These are phyloP conservation scores for Drosophila siamana DNA, from an alignment of 2,888 invertebrate genomes.

Conservation along the genomic window DNA sequence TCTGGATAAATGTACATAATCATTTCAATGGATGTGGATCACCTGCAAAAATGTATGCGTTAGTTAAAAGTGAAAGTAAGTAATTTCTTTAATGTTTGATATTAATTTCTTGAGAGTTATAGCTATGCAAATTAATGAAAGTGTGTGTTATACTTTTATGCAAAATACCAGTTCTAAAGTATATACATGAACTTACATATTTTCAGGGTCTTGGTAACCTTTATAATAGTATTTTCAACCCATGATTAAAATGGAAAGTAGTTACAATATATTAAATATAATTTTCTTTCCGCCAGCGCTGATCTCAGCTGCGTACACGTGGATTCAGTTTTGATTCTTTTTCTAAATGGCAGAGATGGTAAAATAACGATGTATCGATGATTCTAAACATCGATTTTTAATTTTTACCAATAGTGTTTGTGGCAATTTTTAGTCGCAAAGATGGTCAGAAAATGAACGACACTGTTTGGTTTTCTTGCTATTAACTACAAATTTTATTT, in stretches of 20 bases:
- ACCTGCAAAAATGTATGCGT: neutral
- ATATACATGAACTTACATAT: constrained; percentile 1
- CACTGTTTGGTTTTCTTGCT: constrained; percentile 35
- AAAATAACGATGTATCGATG: too few relatives aligned
- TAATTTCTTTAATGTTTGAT: neutral
- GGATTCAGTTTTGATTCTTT: constrained; percentile 4
- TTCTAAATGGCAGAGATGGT: neutral
- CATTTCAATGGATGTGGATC: neutral
- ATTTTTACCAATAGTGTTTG: neutral
- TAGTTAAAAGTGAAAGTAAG: neutral
- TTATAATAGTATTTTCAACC: neutral
- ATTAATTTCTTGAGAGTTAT: neutral
- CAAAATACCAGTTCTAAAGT: too few relatives aligned
- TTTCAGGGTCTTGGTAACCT: neutral
- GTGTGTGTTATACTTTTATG: too few relatives aligned
- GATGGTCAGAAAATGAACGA: constrained; percentile 14
- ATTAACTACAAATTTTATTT: constrained; percentile 46
- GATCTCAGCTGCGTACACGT: constrained; percentile 29
- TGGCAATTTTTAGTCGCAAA: constrained; percentile 21
- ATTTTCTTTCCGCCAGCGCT: neutral
- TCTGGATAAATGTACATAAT: neutral
- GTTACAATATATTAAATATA: neutral
- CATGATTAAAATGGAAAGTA: neutral
- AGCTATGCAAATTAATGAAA: too few relatives aligned
- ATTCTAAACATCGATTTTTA: neutral